A percentile compares a stretch with the other conserved stretches of the same genome.
Evolutionary conservation across 2,113 vertebrate genomes (phyloP).

Genomic region (Rhipidura dahli): DNA sequence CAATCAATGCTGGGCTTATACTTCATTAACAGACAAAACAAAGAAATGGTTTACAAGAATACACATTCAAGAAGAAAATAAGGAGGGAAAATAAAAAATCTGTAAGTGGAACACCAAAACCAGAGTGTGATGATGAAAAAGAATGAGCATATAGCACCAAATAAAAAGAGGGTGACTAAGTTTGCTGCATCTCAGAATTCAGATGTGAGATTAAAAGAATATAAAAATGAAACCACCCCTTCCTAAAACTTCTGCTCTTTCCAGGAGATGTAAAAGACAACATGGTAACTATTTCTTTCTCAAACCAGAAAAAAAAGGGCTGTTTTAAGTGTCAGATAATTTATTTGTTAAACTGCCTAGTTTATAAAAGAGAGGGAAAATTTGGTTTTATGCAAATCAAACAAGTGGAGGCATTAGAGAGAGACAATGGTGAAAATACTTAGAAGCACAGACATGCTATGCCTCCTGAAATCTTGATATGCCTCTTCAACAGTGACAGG

Average conservation of each 20-base stretch:
- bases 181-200: neutral
- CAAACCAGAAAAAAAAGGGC: neutral
- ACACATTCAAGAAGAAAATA: conserved; percentile 16
- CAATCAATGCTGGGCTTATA: conserved; percentile 38
- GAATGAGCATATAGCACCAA: neutral
- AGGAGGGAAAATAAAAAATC: neutral
- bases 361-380: conserved; percentile 37
- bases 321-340: conserved; percentile 43
- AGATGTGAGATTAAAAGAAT: neutral
- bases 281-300: neutral
- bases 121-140: neutral
- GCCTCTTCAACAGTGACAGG: neutral
- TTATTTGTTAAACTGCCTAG: neutral
- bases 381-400: conserved; percentile 64
- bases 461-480: neutral
- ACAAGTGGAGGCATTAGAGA: conserved; percentile 63
- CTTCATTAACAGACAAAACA: conserved; percentile 45
- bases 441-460: neutral
- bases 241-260: neutral
- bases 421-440: conserved; percentile 1
- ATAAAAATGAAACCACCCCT: neutral
- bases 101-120: neutral
- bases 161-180: neutral
- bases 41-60: conserved; percentile 55
- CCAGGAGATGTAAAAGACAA: neutral